Conservation (phyloP, 2,113 vertebrate genomes). For the Cynopterus brachyotis region DNA sequence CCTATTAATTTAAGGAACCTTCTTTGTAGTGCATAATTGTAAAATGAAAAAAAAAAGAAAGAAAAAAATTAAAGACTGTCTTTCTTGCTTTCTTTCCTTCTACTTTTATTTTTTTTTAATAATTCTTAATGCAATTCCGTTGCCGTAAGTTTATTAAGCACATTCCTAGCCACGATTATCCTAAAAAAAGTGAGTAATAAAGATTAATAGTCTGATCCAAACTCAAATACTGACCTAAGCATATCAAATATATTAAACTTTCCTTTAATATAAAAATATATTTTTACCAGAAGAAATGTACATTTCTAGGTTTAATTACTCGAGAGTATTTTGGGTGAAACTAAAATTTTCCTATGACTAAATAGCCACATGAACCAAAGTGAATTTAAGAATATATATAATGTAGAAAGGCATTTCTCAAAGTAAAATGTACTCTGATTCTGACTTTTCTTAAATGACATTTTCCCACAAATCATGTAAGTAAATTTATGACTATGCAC, state of each 20-base stretch:
- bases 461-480: not conserved
- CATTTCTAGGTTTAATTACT: not conserved
- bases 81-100: not conserved
- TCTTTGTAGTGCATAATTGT: constrained; percentile 69
- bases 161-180: constrained; percentile 13
- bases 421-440: not conserved
- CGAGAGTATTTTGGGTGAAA: not conserved
- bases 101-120: constrained; percentile 33
- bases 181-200: constrained; percentile 39
- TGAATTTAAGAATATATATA: not conserved
- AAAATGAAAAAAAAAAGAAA: constrained; percentile 48
- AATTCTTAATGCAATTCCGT: not conserved
- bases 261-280: not conserved
- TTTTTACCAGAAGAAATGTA: constrained; percentile 32
- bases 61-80: not conserved
- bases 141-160: not conserved
- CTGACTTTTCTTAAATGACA: not conserved
- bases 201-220: constrained; percentile 22
- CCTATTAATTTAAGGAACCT: constrained; percentile 77
- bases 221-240: not conserved
- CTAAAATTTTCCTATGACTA: not conserved
- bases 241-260: constrained; percentile 11
- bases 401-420: not conserved
- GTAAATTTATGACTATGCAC: not conserved
- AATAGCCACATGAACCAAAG: not conserved